These are phyloP conservation scores for Cynocephalus volans DNA, from an alignment of 2,113 vertebrate species.

Conservation along the genomic window DNA sequence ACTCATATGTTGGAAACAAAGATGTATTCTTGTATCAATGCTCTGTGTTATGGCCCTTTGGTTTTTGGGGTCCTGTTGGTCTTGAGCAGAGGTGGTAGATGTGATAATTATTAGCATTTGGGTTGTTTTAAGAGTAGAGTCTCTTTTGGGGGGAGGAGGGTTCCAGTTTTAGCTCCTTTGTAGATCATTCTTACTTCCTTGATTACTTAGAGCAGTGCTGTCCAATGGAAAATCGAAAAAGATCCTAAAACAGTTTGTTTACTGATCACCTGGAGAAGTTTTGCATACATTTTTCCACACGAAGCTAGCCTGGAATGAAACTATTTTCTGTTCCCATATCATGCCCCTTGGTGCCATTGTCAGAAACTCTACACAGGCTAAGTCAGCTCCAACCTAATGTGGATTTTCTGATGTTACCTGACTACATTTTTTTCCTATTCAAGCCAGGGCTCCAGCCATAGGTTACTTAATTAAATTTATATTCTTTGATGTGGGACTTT, in stretches of 20 bases:
- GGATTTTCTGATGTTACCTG: conserved; percentile 8
- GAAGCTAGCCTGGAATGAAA: neutral
- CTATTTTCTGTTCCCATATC: neutral
- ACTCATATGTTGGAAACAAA: neutral
- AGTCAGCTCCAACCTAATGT: neutral
- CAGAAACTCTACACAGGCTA: neutral
- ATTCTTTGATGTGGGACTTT: conserved; percentile 16
- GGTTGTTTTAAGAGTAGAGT: conserved; percentile 31
- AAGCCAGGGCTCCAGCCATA: neutral
- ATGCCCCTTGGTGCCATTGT: neutral
- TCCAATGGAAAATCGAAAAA: conserved; percentile 31
- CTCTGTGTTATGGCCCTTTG: neutral
- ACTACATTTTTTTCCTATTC: conserved; percentile 6
- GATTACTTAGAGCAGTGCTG: neutral
- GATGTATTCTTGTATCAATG: neutral
- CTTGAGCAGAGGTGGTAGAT: neutral
- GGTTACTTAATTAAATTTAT: conserved; percentile 37
- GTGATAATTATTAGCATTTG: neutral
- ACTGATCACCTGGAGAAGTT: neutral
- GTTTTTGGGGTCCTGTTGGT: neutral
- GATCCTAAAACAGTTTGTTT: neutral
- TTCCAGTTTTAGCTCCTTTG: conserved; percentile 29
- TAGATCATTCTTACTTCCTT: neutral
- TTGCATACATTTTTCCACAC: neutral
- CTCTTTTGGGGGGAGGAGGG: neutral